Evolutionary conservation across 2,797 vertebrate species (phyloP).

Genomic region (Crypturellus tataupa): DNA sequence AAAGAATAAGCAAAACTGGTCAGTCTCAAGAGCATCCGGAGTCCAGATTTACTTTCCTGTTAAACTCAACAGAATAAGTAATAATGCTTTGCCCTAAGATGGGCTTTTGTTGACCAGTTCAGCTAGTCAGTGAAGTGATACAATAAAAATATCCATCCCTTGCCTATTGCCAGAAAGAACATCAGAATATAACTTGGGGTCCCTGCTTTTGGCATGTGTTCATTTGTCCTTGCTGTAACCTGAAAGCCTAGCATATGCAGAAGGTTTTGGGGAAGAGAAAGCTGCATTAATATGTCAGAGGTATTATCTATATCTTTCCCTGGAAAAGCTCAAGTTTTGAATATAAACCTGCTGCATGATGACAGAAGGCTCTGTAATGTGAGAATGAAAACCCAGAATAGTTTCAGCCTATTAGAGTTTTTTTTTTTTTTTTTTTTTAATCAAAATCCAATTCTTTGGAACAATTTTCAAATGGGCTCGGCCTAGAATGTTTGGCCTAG

Average conservation of each 20-base stretch:
- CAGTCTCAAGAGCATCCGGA: not conserved
- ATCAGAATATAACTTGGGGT: not conserved
- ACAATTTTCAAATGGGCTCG: not conserved
- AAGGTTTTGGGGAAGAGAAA: not conserved
- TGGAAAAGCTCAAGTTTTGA: not conserved
- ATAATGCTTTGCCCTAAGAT: not conserved
- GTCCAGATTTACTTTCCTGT: not conserved
- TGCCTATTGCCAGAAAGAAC: not conserved
- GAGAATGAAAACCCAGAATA: not conserved
- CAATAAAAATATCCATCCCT: not conserved
- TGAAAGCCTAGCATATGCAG: not conserved
- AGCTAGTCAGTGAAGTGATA: not conserved
- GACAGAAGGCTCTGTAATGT: not conserved
- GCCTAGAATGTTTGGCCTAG: not conserved
- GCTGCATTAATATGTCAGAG: not conserved
- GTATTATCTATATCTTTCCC: not conserved
- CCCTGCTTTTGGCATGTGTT: not conserved
- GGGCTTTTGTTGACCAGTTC: not conserved
- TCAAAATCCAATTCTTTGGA: not conserved
- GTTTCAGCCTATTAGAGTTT: not conserved
- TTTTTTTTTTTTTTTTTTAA: not conserved
- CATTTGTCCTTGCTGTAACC: not conserved
- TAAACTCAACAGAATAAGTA: not conserved
- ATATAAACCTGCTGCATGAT: not conserved
- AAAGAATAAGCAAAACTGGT: not conserved